Evolutionary conservation across 2,888 invertebrate genomes (phyloP).

Genomic region (Peribatodes rhomboidaria): DNA sequence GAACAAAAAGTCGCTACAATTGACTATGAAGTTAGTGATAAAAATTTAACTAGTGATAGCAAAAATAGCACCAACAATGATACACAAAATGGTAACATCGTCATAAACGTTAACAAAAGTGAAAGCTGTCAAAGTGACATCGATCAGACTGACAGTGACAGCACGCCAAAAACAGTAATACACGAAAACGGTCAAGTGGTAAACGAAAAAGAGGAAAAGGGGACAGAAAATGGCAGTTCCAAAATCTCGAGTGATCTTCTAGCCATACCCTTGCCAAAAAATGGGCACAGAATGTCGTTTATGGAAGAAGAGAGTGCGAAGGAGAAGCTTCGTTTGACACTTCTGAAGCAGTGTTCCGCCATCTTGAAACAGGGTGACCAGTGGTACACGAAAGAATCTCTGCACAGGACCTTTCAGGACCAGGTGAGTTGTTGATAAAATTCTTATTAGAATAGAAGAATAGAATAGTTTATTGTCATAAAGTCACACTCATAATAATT

Average conservation of each 20-base stretch:
- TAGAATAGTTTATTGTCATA: no score
- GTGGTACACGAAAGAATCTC: constrained; percentile 88
- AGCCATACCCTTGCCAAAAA: constrained; percentile 53
- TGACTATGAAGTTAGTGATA: constrained; percentile 41
- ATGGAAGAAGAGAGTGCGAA: constrained; percentile 91
- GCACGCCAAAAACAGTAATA: constrained; percentile 1
- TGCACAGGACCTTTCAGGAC: constrained; percentile 89
- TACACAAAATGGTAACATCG: constrained; percentile 37
- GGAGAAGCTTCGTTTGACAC: constrained; percentile 86
- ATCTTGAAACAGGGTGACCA: constrained; percentile 88
- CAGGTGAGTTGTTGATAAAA: constrained; percentile 83
- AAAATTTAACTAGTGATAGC: constrained; percentile 16
- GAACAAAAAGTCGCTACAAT: no score
- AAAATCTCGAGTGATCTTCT: constrained; percentile 44
- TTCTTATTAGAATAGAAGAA: no score
- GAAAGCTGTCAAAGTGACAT: constrained; percentile 37
- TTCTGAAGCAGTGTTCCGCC: constrained; percentile 89
- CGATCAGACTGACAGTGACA: constrained; percentile 36
- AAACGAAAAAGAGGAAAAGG: background rate
- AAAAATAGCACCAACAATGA: constrained; percentile 19
- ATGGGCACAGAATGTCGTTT: constrained; percentile 84
- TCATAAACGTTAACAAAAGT: constrained; percentile 39
- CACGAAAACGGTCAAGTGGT: constrained; percentile 14
- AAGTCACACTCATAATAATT: no score
- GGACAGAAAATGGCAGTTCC: constrained; percentile 23